Conservation (phyloP, 2,797 vertebrate species). For the Danio albolineatus region DNA sequence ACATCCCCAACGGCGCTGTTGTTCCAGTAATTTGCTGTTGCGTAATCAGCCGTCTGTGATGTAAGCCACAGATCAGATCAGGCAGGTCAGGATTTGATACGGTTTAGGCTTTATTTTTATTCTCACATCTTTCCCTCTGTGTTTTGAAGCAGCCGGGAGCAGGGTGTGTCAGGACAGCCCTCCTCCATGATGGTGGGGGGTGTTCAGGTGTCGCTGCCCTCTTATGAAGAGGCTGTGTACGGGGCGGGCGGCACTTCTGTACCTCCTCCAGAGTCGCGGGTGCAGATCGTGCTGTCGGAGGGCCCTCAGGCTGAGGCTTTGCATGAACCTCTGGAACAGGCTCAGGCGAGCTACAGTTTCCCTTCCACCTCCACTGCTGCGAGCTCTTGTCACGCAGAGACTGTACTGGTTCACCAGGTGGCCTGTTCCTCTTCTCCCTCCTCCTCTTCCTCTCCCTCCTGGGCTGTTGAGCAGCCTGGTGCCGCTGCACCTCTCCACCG, state of each 20-base stretch:
- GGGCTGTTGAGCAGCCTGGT: conserved; percentile 83
- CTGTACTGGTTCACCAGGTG: conserved; percentile 92
- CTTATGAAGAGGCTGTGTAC: conserved; percentile 98
- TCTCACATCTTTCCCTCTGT: conserved; percentile 26
- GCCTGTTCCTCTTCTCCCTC: conserved; percentile 77
- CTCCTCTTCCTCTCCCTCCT: conserved; percentile 72
- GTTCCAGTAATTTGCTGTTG: conserved; percentile 36
- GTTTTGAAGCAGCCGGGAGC: conserved; percentile 86
- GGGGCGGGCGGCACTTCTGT: conserved; percentile 83
- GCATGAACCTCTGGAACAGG: conserved; percentile 33
- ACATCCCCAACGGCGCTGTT: not conserved
- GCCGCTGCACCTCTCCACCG: conserved; percentile 81
- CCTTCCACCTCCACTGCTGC: conserved; percentile 80
- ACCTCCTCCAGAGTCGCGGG: conserved; percentile 86
- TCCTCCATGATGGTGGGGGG: conserved; percentile 96
- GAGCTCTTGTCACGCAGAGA: conserved; percentile 83
- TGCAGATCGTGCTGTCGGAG: conserved; percentile 95
- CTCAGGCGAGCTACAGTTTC: conserved; percentile 83
- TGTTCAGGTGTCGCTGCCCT: conserved; percentile 93
- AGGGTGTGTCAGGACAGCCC: conserved; percentile 90
- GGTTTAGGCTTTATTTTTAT: conserved; percentile 14
- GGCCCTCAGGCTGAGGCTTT: conserved; percentile 76
- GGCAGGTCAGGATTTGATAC: conserved; percentile 19
- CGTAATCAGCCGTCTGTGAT: conserved; percentile 27
- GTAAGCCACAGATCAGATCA: not conserved